Conservation (phyloP, 2,888 invertebrate species). For the Cataglyphis livida region DNA sequence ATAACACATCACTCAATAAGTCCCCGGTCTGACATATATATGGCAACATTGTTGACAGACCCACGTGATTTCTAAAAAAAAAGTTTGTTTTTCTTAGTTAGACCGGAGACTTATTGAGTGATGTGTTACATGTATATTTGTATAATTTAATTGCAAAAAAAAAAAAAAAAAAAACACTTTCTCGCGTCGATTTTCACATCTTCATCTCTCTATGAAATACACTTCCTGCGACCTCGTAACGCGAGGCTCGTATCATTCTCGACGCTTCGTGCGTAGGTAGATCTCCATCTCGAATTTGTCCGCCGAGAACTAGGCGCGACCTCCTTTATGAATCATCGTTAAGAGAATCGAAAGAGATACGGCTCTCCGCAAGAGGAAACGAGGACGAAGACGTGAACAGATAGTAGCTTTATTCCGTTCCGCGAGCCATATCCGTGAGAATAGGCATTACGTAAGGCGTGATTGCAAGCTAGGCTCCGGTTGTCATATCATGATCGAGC, state of each 20-base stretch:
- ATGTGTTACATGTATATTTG: background rate
- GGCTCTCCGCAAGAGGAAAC: conserved; percentile 4
- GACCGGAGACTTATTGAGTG: too few relatives aligned
- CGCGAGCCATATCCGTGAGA: conserved; percentile 45
- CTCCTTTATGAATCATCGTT: conserved; percentile 52
- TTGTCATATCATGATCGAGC: background rate
- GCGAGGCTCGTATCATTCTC: background rate
- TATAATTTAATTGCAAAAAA: background rate
- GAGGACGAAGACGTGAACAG: conserved; percentile 14
- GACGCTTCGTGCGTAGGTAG: conserved; percentile 19
- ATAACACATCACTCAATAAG: too few relatives aligned
- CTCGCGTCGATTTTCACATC: background rate
- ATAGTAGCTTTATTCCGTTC: conserved; percentile 45
- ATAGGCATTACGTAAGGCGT: conserved; percentile 42
- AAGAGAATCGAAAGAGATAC: conserved; percentile 23
- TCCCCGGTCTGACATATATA: too few relatives aligned
- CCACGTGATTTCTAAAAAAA: too few relatives aligned
- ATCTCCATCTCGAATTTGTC: conserved; percentile 46
- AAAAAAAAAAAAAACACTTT: background rate
- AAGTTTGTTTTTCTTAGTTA: too few relatives aligned
- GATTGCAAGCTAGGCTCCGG: background rate
- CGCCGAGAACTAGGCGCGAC: conserved; percentile 40
- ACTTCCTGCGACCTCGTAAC: background rate
- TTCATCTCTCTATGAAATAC: background rate
- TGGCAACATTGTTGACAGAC: too few relatives aligned